Conservation (phyloP, 2,797 vertebrate genomes). For the Netta rufina region DNA sequence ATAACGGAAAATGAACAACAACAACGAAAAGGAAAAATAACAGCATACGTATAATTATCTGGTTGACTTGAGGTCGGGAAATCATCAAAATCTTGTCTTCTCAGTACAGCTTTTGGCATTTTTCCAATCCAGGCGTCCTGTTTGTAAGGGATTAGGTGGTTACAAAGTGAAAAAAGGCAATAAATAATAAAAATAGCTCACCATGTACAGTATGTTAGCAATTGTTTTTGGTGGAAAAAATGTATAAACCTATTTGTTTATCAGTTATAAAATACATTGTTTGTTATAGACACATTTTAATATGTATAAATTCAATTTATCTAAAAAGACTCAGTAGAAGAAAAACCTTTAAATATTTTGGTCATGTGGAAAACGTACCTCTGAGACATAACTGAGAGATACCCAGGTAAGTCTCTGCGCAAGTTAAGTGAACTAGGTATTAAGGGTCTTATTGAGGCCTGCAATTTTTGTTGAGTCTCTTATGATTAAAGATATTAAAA, state of each 20-base stretch:
- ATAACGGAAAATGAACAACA: background rate
- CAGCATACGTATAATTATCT: background rate
- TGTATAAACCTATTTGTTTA: background rate
- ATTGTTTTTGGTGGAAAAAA: background rate
- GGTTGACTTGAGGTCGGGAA: background rate
- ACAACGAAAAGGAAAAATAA: background rate
- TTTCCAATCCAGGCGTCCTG: background rate
- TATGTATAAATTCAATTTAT: background rate
- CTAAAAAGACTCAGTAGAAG: background rate
- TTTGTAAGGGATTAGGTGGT: background rate
- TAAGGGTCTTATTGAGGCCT: background rate
- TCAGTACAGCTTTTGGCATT: background rate
- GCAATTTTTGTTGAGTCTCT: background rate
- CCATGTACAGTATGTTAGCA: background rate
- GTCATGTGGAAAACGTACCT: background rate
- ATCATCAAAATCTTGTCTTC: background rate
- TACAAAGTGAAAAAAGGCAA: background rate
- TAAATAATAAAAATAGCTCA: background rate
- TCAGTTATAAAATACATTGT: background rate
- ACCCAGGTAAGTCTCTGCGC: background rate
- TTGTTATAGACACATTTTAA: background rate
- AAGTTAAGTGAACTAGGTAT: background rate
- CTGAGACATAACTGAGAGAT: background rate
- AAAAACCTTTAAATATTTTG: background rate
- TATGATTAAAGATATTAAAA: background rate